These are phyloP conservation scores for Xenus cinereus DNA, from an alignment of 2,113 vertebrate species.

Conservation along the genomic window DNA sequence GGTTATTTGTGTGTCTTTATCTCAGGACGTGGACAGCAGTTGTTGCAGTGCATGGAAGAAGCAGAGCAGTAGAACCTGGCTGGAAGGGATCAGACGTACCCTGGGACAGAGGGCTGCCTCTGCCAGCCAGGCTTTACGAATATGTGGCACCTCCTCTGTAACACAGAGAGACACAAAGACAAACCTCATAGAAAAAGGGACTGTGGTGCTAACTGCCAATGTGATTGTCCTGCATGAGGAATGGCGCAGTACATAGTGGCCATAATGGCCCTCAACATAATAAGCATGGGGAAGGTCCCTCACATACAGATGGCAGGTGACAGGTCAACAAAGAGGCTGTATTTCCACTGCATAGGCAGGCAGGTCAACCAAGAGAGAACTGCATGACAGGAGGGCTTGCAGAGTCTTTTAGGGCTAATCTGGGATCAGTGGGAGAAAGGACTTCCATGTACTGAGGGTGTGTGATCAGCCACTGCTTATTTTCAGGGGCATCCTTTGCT, in stretches of 20 bases:
- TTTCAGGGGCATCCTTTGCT: neutral
- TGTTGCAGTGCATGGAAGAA: neutral
- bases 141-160: neutral
- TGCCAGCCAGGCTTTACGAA: neutral
- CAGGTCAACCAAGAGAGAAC: neutral
- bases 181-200: neutral
- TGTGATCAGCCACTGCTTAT: neutral
- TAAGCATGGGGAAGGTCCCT: neutral
- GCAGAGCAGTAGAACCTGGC: neutral
- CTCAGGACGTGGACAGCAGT: accelerated
- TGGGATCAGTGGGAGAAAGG: neutral
- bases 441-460: neutral
- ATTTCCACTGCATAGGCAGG: neutral
- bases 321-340: neutral
- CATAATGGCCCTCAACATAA: neutral
- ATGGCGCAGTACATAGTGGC: no score
- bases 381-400: accelerated
- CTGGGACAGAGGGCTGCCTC: neutral
- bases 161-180: neutral
- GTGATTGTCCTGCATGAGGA: neutral
- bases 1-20: neutral
- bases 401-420: neutral
- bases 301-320: neutral
- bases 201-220: neutral
- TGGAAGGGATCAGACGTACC: neutral